phyloP scores from a whole-genome alignment of 2,888 invertebrate genomes.

The Eucera pruinosa region DNA sequence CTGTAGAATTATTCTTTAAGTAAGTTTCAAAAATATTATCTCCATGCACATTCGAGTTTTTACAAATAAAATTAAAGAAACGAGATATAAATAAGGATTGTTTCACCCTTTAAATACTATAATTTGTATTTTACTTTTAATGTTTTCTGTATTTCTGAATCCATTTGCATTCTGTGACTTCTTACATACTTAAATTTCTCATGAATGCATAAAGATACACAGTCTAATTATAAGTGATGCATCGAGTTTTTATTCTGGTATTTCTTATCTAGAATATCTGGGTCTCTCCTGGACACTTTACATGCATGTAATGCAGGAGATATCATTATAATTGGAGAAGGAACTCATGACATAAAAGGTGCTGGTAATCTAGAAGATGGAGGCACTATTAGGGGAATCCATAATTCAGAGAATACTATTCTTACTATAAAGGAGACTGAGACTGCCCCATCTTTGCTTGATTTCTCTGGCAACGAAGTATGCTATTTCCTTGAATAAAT shows the following conservation, averaged over 20 bases:
- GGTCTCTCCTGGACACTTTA: constrained; percentile 82
- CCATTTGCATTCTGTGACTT: too few species aligned
- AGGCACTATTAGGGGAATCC: constrained; percentile 83
- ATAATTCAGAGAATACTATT: constrained; percentile 76
- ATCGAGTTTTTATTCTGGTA: constrained; percentile 14
- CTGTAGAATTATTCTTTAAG: constrained; percentile 82
- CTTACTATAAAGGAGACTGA: constrained; percentile 85
- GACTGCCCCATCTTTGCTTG: constrained; percentile 85
- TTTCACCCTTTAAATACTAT: too few species aligned
- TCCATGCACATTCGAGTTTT: too few species aligned
- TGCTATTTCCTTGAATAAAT: background rate
- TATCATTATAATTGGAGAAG: constrained; percentile 85
- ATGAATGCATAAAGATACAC: too few species aligned
- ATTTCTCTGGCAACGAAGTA: constrained; percentile 83
- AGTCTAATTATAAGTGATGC: background rate
- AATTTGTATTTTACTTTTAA: too few species aligned
- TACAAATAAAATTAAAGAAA: too few species aligned
- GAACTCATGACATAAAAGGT: constrained; percentile 85
- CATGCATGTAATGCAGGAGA: constrained; percentile 84
- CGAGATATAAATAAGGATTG: too few species aligned
- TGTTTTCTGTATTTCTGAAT: too few species aligned
- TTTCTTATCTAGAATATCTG: constrained; percentile 73
- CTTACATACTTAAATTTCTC: too few species aligned
- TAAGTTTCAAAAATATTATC: constrained; percentile 70
- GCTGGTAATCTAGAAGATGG: constrained; percentile 86